These are phyloP conservation scores for Sphinx pinastri DNA, from an alignment of 2,888 invertebrate species.

Conservation along the genomic window DNA sequence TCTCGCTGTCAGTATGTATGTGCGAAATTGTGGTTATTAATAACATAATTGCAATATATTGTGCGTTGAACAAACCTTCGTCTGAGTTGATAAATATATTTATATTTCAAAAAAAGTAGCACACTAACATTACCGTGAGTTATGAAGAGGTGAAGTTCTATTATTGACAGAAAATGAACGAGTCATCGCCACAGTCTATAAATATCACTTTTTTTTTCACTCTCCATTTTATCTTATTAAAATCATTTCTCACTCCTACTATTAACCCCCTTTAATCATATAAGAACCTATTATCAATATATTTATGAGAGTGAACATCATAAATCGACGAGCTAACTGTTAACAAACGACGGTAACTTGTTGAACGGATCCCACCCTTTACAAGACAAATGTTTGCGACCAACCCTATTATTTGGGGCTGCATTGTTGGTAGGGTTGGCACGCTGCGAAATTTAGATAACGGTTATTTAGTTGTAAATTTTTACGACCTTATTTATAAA, in stretches of 20 bases:
- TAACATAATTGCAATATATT: background rate
- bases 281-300: background rate
- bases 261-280: too few species aligned
- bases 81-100: background rate
- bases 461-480: too few species aligned
- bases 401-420: constrained; percentile 77
- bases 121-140: too few species aligned
- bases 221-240: too few species aligned
- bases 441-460: too few species aligned
- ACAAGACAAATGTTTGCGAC: constrained; percentile 75
- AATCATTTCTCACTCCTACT: too few species aligned
- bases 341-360: constrained; percentile 54
- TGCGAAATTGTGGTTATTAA: background rate
- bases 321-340: background rate
- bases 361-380: constrained; percentile 52
- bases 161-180: too few species aligned
- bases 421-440: constrained; percentile 74
- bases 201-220: too few species aligned
- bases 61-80: background rate
- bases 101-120: too few species aligned
- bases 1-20: background rate
- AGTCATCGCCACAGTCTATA: too few species aligned
- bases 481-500: too few species aligned
- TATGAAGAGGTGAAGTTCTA: too few species aligned
- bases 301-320: background rate